These are phyloP conservation scores for Columba janthina DNA, from an alignment of 2,113 vertebrate species.

Conservation along the genomic window DNA sequence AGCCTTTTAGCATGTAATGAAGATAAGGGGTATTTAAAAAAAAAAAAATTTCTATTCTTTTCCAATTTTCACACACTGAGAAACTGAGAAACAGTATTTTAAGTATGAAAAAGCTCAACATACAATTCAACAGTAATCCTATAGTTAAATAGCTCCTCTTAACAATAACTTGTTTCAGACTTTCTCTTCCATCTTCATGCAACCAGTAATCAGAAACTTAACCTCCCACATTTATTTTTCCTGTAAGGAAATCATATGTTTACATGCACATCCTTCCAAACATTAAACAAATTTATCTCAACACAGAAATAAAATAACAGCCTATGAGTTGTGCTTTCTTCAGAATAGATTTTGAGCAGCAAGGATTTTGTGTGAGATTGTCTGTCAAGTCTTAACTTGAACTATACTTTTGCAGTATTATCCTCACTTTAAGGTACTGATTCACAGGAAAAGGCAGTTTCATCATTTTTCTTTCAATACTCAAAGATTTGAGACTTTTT, in stretches of 20 bases:
- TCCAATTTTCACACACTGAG: neutral
- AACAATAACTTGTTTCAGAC: slow-evolving; percentile 15
- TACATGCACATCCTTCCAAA: slow-evolving; percentile 15
- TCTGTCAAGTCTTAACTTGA: neutral
- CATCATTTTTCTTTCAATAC: neutral
- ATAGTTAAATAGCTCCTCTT: neutral
- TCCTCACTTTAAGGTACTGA: neutral
- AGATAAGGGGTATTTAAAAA: neutral
- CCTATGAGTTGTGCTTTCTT: neutral
- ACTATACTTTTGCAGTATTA: neutral
- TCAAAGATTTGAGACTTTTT: neutral
- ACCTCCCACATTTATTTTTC: neutral
- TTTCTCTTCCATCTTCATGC: neutral
- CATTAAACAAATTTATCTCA: slow-evolving; percentile 54
- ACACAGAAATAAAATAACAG: slow-evolving; percentile 23
- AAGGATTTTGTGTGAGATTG: neutral
- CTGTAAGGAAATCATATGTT: neutral
- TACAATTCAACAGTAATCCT: slow-evolving; percentile 7
- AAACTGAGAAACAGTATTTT: neutral
- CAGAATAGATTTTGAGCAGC: neutral
- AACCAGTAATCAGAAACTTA: slow-evolving; percentile 17
- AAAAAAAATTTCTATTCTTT: neutral
- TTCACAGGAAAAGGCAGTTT: neutral
- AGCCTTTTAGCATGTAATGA: neutral
- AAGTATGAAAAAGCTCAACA: slow-evolving; percentile 1